Percentiles rank a stretch among this genome's conserved stretches.
phyloP scores from a whole-genome alignment of 2,797 vertebrate species.

The Parambassis ranga region DNA sequence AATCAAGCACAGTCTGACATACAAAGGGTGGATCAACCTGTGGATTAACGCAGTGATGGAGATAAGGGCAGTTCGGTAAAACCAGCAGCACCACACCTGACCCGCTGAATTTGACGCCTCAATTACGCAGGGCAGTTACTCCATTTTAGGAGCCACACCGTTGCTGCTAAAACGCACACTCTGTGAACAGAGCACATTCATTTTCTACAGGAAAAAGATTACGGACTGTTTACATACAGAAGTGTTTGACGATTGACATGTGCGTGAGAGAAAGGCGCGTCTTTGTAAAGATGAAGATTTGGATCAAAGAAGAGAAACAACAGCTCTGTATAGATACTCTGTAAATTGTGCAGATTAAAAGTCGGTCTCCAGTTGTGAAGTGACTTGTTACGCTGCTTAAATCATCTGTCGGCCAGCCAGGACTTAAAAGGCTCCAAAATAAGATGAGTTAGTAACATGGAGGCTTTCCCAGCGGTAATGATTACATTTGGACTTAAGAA shows the following conservation, averaged over 20 bases:
- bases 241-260: slow-evolving; percentile 11
- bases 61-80: slow-evolving; percentile 51
- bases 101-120: slow-evolving; percentile 73
- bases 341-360: not conserved
- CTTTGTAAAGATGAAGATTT: not conserved
- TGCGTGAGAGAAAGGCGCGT: slow-evolving; percentile 45
- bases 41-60: slow-evolving; percentile 50
- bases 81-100: slow-evolving; percentile 41
- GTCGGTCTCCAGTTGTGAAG: slow-evolving; percentile 44
- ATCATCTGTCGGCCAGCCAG: slow-evolving; percentile 70
- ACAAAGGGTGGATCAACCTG: slow-evolving; percentile 47
- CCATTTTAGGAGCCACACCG: slow-evolving; percentile 53
- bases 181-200: slow-evolving; percentile 26
- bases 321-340: not conserved
- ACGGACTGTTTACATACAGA: slow-evolving; percentile 47
- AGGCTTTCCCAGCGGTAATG: slow-evolving; percentile 80
- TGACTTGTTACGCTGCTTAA: slow-evolving; percentile 74
- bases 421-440: slow-evolving; percentile 74
- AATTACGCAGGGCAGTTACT: slow-evolving; percentile 31
- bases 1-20: not conserved
- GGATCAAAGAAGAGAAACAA: not conserved
- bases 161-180: slow-evolving; percentile 64
- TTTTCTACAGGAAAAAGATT: slow-evolving; percentile 41
- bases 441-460: slow-evolving; percentile 83
- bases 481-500: slow-evolving; percentile 80